phyloP scores from a whole-genome alignment of 2,888 invertebrate genomes.

The Chironomus tentans region DNA sequence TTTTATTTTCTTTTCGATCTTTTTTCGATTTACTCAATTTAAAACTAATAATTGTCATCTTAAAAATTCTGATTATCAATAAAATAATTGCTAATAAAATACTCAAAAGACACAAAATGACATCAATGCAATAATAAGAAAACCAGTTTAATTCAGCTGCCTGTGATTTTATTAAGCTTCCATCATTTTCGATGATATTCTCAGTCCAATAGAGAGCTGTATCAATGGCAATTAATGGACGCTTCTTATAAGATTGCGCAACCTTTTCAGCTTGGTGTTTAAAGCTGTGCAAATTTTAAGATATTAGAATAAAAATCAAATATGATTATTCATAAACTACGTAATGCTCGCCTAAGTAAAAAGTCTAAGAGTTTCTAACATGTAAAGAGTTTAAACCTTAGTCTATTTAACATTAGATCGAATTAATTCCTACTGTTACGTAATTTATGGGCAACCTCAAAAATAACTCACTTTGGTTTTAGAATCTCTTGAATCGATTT shows the following conservation, averaged over 20 bases:
- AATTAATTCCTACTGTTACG: too few species aligned
- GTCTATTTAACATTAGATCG: too few species aligned
- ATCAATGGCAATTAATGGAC: slow-evolving; percentile 46
- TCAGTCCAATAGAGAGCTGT: slow-evolving; percentile 52
- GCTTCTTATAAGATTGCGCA: slow-evolving; percentile 47
- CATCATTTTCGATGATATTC: slow-evolving; percentile 43
- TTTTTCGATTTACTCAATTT: too few species aligned
- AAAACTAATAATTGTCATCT: too few species aligned
- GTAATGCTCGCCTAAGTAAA: too few species aligned
- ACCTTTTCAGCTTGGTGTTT: slow-evolving; percentile 41
- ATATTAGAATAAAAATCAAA: not conserved
- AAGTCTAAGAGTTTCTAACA: too few species aligned
- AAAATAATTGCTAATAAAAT: not conserved
- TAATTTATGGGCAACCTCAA: not conserved
- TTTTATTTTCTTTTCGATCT: too few species aligned
- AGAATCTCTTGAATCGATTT: slow-evolving; percentile 50
- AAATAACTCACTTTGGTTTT: slow-evolving; percentile 46
- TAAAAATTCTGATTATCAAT: too few species aligned
- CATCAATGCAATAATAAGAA: slow-evolving; percentile 39
- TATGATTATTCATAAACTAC: too few species aligned
- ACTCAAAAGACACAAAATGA: slow-evolving; percentile 28
- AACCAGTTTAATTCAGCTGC: slow-evolving; percentile 37
- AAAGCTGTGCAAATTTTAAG: not conserved
- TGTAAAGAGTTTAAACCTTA: too few species aligned
- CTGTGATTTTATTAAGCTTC: slow-evolving; percentile 27